Evolutionary conservation across 1,140 invertebrate species (phyloP).

Genomic region (Pristionchus pacificus): DNA sequence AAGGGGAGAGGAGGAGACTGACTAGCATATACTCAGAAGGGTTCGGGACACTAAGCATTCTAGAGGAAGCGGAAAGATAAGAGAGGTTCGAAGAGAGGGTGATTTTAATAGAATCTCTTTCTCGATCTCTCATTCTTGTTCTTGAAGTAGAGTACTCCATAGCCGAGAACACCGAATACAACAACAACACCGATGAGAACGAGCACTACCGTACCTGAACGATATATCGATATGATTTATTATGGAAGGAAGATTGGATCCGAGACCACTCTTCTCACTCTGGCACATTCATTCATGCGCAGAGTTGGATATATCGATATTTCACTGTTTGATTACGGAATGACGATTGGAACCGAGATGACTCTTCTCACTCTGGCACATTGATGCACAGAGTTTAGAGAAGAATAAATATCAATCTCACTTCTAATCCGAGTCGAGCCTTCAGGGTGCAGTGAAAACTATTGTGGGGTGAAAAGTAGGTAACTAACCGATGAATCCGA

Average conservation of each 20-base stretch:
- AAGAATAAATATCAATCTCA: too few species aligned
- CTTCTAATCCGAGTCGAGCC: too few species aligned
- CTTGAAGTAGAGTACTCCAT: conserved; percentile 48
- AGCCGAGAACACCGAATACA: conserved; percentile 45
- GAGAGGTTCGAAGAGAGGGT: not conserved
- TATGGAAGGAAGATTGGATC: too few species aligned
- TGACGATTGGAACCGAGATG: too few species aligned
- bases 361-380: not conserved
- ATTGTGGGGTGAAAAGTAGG: not conserved
- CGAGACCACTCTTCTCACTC: too few species aligned
- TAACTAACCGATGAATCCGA: conserved; percentile 43
- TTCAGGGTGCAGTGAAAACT: too few species aligned
- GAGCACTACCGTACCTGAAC: conserved; percentile 39
- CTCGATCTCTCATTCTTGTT: conserved; percentile 45
- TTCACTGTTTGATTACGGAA: too few species aligned
- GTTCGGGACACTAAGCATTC: not conserved
- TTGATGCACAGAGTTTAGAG: too few species aligned
- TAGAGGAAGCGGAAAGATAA: not conserved
- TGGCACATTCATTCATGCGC: too few species aligned
- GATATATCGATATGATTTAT: too few species aligned
- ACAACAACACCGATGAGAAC: conserved; percentile 51
- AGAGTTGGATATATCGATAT: too few species aligned
- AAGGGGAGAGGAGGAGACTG: not conserved
- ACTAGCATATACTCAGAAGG: not conserved
- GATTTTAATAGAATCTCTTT: conserved; percentile 48